Evolutionary conservation across 1,140 invertebrate species (phyloP), one percentile per base, ranked within the genome.

Genomic region (Piezodorus guildinii): DNA sequence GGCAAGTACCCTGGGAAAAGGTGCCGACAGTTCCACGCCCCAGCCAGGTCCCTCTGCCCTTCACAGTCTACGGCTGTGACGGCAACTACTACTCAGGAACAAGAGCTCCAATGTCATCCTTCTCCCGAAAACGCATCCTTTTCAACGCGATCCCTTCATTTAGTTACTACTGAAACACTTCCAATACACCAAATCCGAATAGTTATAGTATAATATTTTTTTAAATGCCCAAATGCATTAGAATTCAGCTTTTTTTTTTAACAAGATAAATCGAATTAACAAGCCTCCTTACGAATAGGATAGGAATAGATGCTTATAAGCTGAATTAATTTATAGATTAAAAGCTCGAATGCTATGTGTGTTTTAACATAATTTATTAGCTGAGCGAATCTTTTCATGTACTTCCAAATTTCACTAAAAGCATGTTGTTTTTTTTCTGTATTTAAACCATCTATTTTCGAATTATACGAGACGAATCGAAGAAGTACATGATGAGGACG

Each of bases 1-100:
- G 79, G 69, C 79, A 80, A 73, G 85, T 88, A 68, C 86, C 87
- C 69, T 91, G 87, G 87, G 85, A 89, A 74, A 88, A 88, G 79
- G 85, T 88, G 71, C 88, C 88, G 67, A 83, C 81, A 73, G 87
- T 90, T 69, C 86, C 88, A 66, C 79, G 88, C 66, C 87, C 88
- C 66, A 87, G 87, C 69, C 79, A 88, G 72, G 83, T 90, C 66
- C 82, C 86, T 59, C 85, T 87, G 73, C 86, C 87, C 49, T 81
- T 88, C 73, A 89, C 87, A 65, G 88, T 87, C 60, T 90, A 85
- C 78, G 87, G 87, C 25, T 79, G 80, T 46, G 77, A 30, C 19
- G 44, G 61, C 56, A 49, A 27, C 46, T 64, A 66, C 45, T 52
- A 59, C 16, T 67, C 64, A 12, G 58, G 59, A 12, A 52, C 46